phyloP scores from a whole-genome alignment of 2,888 invertebrate genomes.

The Heliconius charithonia region DNA sequence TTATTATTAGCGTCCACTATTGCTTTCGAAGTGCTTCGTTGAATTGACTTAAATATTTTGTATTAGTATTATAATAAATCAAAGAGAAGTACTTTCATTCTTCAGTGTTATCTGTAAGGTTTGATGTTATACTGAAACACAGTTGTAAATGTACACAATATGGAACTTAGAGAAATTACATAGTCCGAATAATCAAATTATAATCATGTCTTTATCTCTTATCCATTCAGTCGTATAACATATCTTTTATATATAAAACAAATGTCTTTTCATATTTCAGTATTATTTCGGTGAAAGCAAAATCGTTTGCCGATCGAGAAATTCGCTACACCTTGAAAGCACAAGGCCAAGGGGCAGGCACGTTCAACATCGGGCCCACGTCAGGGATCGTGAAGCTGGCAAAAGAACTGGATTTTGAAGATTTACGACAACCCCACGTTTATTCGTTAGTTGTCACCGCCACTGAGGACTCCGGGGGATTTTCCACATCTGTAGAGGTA shows the following conservation, averaged over 20 bases:
- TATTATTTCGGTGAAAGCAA: constrained; percentile 98
- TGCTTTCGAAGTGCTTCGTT: background rate
- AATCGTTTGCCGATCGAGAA: constrained; percentile 98
- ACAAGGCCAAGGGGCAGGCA: constrained; percentile 96
- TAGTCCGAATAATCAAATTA: no score
- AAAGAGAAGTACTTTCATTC: background rate
- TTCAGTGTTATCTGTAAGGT: background rate
- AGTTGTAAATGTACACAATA: no score
- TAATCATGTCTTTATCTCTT: background rate
- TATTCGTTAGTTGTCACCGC: constrained; percentile 97
- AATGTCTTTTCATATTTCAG: constrained; percentile 78
- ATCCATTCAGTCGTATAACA: background rate
- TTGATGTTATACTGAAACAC: no score
- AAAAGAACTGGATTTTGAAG: constrained; percentile 98
- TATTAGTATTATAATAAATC: background rate
- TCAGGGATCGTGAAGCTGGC: constrained; percentile 98
- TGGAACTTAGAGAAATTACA: no score
- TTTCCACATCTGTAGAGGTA: constrained; percentile 97
- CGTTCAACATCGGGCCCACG: constrained; percentile 96
- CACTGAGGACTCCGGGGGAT: constrained; percentile 98
- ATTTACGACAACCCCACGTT: constrained; percentile 95
- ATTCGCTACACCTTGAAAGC: constrained; percentile 98
- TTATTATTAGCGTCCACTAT: background rate
- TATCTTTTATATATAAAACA: background rate
- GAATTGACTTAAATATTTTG: background rate